These are phyloP conservation scores for Gryllus longicercus DNA, from an alignment of 2,888 invertebrate genomes.

Conservation along the genomic window DNA sequence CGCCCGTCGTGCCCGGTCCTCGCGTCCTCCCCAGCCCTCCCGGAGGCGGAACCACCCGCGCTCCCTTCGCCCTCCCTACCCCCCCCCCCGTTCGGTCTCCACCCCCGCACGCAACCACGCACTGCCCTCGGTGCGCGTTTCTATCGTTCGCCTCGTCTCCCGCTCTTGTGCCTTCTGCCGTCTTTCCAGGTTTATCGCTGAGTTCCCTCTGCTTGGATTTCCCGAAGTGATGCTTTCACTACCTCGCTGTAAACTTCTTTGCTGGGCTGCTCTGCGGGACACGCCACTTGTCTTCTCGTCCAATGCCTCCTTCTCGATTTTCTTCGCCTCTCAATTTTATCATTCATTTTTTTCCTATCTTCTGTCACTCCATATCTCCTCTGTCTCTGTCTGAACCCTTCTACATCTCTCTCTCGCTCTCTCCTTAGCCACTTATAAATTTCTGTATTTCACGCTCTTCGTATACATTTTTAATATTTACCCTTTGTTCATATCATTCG, in stretches of 20 bases:
- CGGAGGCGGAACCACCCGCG: background rate
- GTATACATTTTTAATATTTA: too few species aligned
- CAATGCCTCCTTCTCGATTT: conserved; percentile 7
- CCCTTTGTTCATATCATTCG: too few species aligned
- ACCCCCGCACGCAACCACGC: background rate
- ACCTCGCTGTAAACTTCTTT: background rate
- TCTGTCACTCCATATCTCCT: background rate
- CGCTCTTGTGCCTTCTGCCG: background rate
- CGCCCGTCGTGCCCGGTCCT: background rate
- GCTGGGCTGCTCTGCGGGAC: too few species aligned
- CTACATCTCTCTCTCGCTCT: background rate
- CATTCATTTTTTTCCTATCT: background rate
- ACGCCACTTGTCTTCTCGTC: background rate
- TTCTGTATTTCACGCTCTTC: too few species aligned
- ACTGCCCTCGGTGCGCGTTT: background rate
- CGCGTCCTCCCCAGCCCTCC: background rate
- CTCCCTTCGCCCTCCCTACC: background rate
- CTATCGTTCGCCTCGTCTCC: background rate
- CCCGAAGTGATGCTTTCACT: too few species aligned
- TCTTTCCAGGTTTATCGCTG: background rate
- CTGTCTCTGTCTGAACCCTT: background rate
- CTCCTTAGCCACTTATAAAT: too few species aligned
- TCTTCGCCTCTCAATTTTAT: conserved; percentile 21
- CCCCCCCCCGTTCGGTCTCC: background rate
- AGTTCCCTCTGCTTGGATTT: background rate